Base-by-base conservation (phyloP, 2,888 invertebrate species). In the Dendrolimus houi region DNA sequence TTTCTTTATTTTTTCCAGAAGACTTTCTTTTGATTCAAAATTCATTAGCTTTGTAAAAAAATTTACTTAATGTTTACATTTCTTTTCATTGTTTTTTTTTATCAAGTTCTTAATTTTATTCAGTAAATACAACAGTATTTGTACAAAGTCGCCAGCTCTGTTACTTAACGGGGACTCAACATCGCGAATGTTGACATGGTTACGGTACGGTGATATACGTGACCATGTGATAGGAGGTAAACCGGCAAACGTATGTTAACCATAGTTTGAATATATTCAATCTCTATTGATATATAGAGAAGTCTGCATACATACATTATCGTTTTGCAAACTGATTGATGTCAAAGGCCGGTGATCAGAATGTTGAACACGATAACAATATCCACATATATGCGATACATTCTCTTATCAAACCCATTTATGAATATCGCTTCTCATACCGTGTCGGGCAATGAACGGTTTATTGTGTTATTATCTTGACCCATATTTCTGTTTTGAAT, bases 271-370 rank as follows among this genome's bases (percentile, higher is more conserved):
- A 47, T 12, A 47, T 12, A 47, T 9, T 47, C 47, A 47, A 47
- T 47, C 9, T 8, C 29, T 9, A 47, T 47, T 47, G 7, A 47
- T 47, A 9, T 47, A 47, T 29, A 47, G 9, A 47, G n/a, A n/a
- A n/a, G 47, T 29, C 29, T 29, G 29, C 9, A 6, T 47, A 47
- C 60, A 62, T 61, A 64, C 65, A 68, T 72, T 77, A 77, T 79
- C 75, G 67, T 67, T 69, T 72, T 71, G 70, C 72, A 69, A 73
- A 79, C 76, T 74, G 81, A 85, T 83, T 79, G 77, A 75, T 81
- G 80, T 66, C 81, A 84, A 76, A 83, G 80, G 78, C 79, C 77
- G 67, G 60, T 42, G 54, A 53, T 55, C 41, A 52, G 40, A 40
- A 55, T 55, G 55, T 55, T 29, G 55, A 55, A 55, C 52, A 47